These are phyloP conservation scores for Drosophila setifemur DNA, from an alignment of 1,140 invertebrate species.

Conservation along the genomic window DNA sequence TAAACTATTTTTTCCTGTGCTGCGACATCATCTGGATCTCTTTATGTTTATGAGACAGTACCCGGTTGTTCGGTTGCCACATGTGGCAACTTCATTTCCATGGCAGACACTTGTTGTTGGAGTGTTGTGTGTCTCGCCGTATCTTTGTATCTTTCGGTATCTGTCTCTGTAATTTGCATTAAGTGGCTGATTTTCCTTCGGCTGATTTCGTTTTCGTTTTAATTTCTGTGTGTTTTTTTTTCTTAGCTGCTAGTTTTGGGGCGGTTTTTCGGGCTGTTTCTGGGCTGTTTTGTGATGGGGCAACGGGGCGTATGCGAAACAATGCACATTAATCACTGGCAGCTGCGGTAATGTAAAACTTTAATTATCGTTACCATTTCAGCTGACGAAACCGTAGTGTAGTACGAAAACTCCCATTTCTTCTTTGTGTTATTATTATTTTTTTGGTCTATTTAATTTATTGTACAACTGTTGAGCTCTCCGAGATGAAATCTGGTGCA, in stretches of 20 bases:
- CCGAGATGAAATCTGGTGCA: conserved; percentile 9
- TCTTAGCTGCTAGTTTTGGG: not conserved
- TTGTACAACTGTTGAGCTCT: conserved; percentile 29
- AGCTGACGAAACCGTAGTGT: conserved; percentile 54
- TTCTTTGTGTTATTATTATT: not conserved
- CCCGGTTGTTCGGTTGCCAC: conserved; percentile 25
- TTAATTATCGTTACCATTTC: conserved; percentile 68
- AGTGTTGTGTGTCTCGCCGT: conserved; percentile 24
- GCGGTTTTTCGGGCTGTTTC: not conserved
- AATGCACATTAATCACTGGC: conserved; percentile 68
- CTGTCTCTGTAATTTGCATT: conserved; percentile 69
- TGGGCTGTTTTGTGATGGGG: conserved; percentile 6
- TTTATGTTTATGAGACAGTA: conserved; percentile 60
- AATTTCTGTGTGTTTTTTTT: conserved; percentile 13
- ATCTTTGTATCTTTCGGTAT: conserved; percentile 24
- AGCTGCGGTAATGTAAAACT: conserved; percentile 56
- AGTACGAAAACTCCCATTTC: conserved; percentile 2
- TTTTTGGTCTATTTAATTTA: conserved; percentile 69
- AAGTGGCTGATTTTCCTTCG: conserved; percentile 56
- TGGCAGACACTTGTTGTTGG: conserved; percentile 49
- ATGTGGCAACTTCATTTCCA: conserved; percentile 59
- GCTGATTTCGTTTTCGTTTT: conserved; percentile 38
- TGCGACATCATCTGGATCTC: conserved; percentile 20
- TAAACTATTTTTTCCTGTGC: not conserved
- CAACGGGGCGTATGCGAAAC: conserved; percentile 62